Evolutionary conservation across 2,888 invertebrate genomes (phyloP).

Genomic region (Sesia apiformis): DNA sequence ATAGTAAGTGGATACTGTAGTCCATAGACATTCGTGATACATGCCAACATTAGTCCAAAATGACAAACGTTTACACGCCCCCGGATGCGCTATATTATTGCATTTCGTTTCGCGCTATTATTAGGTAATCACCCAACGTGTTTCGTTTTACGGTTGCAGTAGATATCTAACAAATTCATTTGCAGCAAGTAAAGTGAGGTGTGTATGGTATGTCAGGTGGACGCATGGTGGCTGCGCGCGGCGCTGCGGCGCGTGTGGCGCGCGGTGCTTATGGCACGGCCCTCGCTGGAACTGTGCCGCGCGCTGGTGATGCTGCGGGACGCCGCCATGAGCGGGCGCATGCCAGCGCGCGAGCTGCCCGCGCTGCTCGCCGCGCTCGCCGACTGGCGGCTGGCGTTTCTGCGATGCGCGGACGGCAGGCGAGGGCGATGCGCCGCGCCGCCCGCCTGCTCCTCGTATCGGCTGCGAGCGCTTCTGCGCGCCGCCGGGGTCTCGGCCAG

Average conservation of each 20-base stretch:
- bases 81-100: too few relatives aligned
- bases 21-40: too few relatives aligned
- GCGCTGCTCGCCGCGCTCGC: conserved; percentile 76
- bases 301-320: conserved; percentile 81
- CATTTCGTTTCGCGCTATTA: too few relatives aligned
- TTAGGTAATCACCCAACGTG: too few relatives aligned
- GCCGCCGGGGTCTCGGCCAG: conserved; percentile 79
- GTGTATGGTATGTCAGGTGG: conserved; percentile 8
- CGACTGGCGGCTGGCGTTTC: conserved; percentile 18
- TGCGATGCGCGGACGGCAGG: conserved; percentile 2
- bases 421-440: conserved; percentile 43
- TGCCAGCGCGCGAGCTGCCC: conserved; percentile 75
- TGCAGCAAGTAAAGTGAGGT: background rate
- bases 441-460: conserved; percentile 78
- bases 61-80: too few relatives aligned
- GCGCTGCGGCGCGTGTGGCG: conserved; percentile 75
- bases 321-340: conserved; percentile 77
- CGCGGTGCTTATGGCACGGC: conserved; percentile 67
- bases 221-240: conserved; percentile 22
- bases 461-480: conserved; percentile 77
- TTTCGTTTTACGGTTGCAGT: too few relatives aligned
- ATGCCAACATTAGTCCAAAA: too few relatives aligned
- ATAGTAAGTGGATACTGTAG: too few relatives aligned
- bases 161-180: background rate
- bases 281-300: conserved; percentile 78